Evolutionary conservation across 2,113 vertebrate genomes (phyloP).

Genomic region (Tetrao urogallus): DNA sequence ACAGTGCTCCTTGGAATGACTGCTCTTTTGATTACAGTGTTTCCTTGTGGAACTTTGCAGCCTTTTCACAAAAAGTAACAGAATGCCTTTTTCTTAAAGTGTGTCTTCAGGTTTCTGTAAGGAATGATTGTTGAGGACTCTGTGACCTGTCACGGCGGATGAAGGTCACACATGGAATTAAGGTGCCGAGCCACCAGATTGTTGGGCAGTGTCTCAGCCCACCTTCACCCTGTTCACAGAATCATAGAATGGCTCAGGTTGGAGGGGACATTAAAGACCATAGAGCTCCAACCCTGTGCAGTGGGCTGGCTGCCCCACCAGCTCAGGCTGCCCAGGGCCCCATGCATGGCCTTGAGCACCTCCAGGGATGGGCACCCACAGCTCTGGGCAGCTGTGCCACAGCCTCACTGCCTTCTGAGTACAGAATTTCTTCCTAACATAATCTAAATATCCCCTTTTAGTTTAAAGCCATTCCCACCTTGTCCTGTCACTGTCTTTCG

Average conservation of each 20-base stretch:
- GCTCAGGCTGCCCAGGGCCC: too few relatives aligned
- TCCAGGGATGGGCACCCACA: too few relatives aligned
- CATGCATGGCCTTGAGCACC: too few relatives aligned
- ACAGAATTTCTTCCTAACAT: too few relatives aligned
- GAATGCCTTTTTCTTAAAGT: not conserved
- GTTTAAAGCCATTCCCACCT: too few relatives aligned
- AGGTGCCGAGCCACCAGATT: accelerated
- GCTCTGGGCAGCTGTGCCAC: too few relatives aligned
- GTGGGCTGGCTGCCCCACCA: too few relatives aligned
- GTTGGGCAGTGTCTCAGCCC: not conserved
- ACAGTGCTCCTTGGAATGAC: not conserved
- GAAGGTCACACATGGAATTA: not conserved
- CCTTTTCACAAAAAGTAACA: not conserved
- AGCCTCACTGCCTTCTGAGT: too few relatives aligned
- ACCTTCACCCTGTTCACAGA: accelerated
- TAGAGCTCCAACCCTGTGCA: too few relatives aligned
- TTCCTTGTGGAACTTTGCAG: not conserved
- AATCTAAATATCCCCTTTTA: too few relatives aligned
- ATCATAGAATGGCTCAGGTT: too few relatives aligned
- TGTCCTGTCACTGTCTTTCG: not conserved
- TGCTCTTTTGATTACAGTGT: not conserved
- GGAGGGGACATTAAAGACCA: too few relatives aligned
- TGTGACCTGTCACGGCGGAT: accelerated
- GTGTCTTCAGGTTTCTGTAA: not conserved
- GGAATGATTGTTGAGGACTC: not conserved